These are phyloP conservation scores for Oncorhynchus keta DNA, from an alignment of 2,113 vertebrate species.

Conservation along the genomic window DNA sequence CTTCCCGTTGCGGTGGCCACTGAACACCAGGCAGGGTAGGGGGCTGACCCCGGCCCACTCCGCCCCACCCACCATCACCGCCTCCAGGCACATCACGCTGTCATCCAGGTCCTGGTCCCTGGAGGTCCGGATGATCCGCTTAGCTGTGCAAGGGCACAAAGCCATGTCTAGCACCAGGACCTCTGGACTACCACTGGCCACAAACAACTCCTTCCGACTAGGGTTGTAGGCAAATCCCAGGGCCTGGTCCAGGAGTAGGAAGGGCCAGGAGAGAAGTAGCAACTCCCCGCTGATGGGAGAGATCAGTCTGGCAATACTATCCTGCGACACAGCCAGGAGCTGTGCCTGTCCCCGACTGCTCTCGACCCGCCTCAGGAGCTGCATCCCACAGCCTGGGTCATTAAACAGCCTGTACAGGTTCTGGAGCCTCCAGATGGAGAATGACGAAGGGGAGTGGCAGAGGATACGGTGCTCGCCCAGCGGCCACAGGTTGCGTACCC, in stretches of 20 bases:
- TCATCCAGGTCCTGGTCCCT: conserved; percentile 31
- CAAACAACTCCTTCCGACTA: conserved; percentile 58
- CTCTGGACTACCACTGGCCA: conserved; percentile 55
- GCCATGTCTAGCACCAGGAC: conserved; percentile 63
- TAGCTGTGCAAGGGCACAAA: conserved; percentile 60
- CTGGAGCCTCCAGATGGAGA: conserved; percentile 51
- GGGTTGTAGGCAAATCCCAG: conserved; percentile 64
- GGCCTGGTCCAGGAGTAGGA: conserved; percentile 52
- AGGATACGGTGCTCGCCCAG: conserved; percentile 49
- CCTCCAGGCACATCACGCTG: conserved; percentile 59
- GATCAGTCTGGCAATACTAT: conserved; percentile 58
- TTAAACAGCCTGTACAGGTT: conserved; percentile 63
- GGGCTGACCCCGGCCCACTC: neutral
- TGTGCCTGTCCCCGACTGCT: conserved; percentile 39
- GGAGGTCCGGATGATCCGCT: conserved; percentile 52
- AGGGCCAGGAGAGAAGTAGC: conserved; percentile 65
- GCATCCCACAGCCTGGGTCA: conserved; percentile 43
- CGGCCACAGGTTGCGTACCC: conserved; percentile 41
- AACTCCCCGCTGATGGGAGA: conserved; percentile 60
- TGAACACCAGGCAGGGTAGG: conserved; percentile 55
- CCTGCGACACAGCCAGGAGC: conserved; percentile 53
- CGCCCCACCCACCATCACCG: conserved; percentile 41
- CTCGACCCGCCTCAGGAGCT: conserved; percentile 40
- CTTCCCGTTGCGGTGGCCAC: conserved; percentile 57
- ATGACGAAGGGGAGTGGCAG: conserved; percentile 47